These are phyloP conservation scores for Eubasilissa splendida DNA, from an alignment of 2,888 invertebrate genomes.

Conservation along the genomic window DNA sequence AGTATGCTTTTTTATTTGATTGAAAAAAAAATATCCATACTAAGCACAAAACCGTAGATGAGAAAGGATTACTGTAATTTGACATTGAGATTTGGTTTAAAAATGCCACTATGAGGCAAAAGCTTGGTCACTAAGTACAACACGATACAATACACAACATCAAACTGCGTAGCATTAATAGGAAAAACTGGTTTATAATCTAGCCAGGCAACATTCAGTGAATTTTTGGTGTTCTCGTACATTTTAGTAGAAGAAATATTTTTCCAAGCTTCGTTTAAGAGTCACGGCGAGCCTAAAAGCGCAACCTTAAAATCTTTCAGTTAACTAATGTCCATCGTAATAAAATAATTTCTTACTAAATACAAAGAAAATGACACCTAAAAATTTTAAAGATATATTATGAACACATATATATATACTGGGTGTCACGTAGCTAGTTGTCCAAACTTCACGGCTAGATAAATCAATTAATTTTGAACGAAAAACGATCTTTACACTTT, in stretches of 20 bases:
- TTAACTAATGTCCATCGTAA: not conserved
- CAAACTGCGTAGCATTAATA: not conserved
- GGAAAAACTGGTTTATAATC: not conserved
- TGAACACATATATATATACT: too few relatives aligned
- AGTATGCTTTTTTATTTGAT: too few relatives aligned
- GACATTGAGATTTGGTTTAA: not conserved
- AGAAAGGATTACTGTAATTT: not conserved
- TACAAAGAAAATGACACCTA: not conserved
- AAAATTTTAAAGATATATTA: not conserved
- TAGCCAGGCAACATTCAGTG: slow-evolving; percentile 16
- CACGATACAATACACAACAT: not conserved
- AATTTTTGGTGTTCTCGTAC: slow-evolving; percentile 4
- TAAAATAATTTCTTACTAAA: not conserved
- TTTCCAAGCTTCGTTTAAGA: too few relatives aligned
- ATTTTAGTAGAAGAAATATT: not conserved
- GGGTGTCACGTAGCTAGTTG: too few relatives aligned
- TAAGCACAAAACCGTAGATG: too few relatives aligned
- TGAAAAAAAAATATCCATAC: too few relatives aligned
- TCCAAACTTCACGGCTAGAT: too few relatives aligned
- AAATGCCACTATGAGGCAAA: not conserved
- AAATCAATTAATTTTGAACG: too few relatives aligned
- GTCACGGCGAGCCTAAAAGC: not conserved
- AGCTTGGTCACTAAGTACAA: not conserved
- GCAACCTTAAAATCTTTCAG: not conserved
- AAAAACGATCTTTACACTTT: too few relatives aligned